Evolutionary conservation across 2,113 vertebrate species (phyloP).

Genomic region (Stomatorhinus ivindoensis): DNA sequence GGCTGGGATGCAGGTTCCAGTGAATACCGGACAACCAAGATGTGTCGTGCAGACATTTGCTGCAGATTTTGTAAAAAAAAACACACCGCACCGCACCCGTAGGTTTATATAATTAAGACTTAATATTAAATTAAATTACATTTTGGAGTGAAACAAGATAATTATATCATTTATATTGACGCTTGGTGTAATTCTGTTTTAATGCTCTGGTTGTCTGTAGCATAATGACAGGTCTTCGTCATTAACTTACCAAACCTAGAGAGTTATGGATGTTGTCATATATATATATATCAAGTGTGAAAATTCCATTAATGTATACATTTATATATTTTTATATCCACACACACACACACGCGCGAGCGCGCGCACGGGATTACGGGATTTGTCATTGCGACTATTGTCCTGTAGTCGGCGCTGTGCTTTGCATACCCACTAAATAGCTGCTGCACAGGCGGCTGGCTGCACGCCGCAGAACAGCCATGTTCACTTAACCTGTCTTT

Average conservation of each 20-base stretch:
- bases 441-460: neutral
- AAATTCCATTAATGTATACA: neutral
- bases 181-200: neutral
- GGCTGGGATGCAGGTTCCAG: neutral
- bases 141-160: neutral
- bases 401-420: neutral
- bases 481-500: neutral
- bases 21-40: neutral
- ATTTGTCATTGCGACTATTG: neutral
- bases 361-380: no score
- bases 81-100: neutral
- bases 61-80: neutral
- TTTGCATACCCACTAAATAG: neutral
- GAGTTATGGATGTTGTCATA: neutral
- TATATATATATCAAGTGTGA: neutral
- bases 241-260: neutral
- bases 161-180: neutral
- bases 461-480: neutral
- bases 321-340: no score
- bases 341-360: neutral
- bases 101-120: neutral
- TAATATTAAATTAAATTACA: neutral
- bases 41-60: neutral
- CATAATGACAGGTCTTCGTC: neutral
- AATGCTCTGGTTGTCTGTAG: neutral